Percentiles rank a stretch among this genome's conserved stretches.
phyloP scores from a whole-genome alignment of 2,113 vertebrate genomes.

The Rutilus rutilus region DNA sequence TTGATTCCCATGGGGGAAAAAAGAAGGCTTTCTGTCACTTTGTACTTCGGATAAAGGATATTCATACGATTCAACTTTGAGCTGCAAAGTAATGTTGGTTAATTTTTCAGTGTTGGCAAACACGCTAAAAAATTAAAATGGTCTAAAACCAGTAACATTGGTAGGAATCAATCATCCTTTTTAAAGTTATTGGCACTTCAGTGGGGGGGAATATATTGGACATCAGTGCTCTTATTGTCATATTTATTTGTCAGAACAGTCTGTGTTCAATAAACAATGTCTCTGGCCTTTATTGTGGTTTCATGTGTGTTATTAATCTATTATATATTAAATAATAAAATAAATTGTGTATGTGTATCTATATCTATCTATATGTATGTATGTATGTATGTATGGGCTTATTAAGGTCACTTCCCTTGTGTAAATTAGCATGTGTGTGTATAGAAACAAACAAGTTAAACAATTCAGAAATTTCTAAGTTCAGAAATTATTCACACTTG shows the following conservation, averaged over 20 bases:
- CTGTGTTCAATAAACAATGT: conserved; percentile 49
- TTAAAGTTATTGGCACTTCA: conserved; percentile 18
- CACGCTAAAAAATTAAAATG: not conserved
- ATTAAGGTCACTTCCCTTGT: not conserved
- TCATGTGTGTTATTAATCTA: not conserved
- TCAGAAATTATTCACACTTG: not conserved
- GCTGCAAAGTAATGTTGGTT: not conserved
- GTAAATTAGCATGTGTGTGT: not conserved
- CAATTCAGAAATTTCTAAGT: too few species aligned
- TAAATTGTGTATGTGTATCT: too few species aligned
- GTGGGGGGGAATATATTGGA: not conserved
- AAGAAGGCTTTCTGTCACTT: conserved; percentile 35
- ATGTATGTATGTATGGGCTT: too few species aligned
- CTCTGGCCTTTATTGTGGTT: conserved; percentile 9
- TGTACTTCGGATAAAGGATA: conserved; percentile 29
- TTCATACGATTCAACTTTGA: conserved; percentile 16
- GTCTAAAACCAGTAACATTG: conserved; percentile 22
- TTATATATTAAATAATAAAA: too few species aligned
- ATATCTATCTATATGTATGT: too few species aligned
- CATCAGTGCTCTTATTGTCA: conserved; percentile 43
- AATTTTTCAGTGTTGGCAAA: conserved; percentile 11
- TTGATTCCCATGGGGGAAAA: conserved; percentile 64
- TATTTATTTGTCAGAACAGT: conserved; percentile 53
- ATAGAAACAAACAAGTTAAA: not conserved
- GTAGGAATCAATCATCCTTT: not conserved